Evolutionary conservation across 2,888 invertebrate genomes (phyloP), one percentile per base, ranked within the genome.

Genomic region (Chrysolina haemoptera): DNA sequence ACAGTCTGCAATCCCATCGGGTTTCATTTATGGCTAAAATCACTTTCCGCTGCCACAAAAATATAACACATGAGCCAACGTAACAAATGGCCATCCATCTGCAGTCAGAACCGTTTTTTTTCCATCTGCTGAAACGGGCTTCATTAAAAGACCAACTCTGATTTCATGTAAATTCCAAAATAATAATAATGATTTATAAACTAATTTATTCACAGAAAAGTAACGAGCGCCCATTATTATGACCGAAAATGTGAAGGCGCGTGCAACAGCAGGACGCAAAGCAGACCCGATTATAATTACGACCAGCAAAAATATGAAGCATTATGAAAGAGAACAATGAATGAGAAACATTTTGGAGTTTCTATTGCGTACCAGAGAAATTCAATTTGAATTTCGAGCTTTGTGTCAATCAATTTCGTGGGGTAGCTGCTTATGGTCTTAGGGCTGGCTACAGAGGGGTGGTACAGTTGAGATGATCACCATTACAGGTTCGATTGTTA

Each of bases 51-150:
- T 27, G 5, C 27, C n/a, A 27, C 35, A 59, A 14, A 35, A 43
- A 14, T 18, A 50, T 50, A 10, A 1, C 43, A 43, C 14, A 27
- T 35, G 11, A 18, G 2, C 27, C 27, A 5, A 27, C 10, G 8
- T 14, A n/a, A 59, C 27, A 50, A 16, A 59, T 5, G 27, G 59
- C 27, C 27, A 14, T 59, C 14, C 27, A 11, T 59, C n/a, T 59
- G 9, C n/a, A 27, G 22, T 22, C 22, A 59, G n/a, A 35, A 6
- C 27, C 53, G 18, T 18, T 53, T 53, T n/a, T n/a, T 10, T 53
- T n/a, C 20, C 53, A 53, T 53, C 20, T 53, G 53, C 12, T 53
- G 53, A 20, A 53, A 53, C 10, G 53, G 53, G 53, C 53, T 53
- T 53, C 53, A 53, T 53, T 53, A 53, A 53, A 43, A 53, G 11